phyloP scores from a whole-genome alignment of 2,797 vertebrate species.

The Acrocephalus scirpaceus region DNA sequence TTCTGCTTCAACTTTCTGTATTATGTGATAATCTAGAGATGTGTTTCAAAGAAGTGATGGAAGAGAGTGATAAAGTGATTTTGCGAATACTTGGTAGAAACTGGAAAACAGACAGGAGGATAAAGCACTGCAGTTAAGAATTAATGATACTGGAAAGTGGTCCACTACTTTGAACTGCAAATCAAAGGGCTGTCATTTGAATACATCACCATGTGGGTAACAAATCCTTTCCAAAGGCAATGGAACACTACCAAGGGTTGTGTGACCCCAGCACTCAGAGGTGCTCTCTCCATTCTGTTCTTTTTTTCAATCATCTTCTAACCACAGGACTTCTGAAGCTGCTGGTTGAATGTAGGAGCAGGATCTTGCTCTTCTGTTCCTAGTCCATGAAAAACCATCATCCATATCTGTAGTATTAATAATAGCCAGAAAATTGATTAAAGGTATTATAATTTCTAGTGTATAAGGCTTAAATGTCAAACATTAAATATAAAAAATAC shows the following conservation, averaged over 20 bases:
- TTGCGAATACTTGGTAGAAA: neutral
- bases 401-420: neutral
- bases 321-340: neutral
- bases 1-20: neutral
- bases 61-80: neutral
- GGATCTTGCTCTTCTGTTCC: neutral
- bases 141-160: neutral
- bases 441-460: neutral
- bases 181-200: neutral
- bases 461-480: neutral
- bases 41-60: neutral
- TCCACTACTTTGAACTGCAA: neutral
- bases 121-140: neutral
- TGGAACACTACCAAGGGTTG: neutral
- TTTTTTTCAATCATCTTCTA: neutral
- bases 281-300: neutral
- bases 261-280: neutral
- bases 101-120: neutral
- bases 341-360: neutral
- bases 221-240: neutral
- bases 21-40: neutral
- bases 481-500: neutral
- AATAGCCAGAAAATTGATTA: neutral
- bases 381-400: neutral
- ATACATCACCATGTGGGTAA: fast-evolving